Percentiles rank a stretch among this genome's conserved stretches.
phyloP scores from a whole-genome alignment of 2,888 invertebrate species.

The Stenurella melanura region DNA sequence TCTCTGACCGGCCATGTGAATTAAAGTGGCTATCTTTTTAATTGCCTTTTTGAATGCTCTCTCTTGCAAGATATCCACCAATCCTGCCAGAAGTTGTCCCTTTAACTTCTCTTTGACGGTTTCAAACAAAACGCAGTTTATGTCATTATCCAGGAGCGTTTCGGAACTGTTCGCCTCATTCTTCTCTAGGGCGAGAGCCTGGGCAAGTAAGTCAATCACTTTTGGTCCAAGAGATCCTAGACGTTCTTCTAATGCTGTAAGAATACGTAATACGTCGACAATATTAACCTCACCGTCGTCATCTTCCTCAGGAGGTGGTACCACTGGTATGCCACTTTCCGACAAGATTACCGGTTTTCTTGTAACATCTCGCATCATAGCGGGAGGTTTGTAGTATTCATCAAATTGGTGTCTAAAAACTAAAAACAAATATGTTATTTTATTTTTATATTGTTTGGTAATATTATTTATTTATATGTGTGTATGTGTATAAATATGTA shows the following conservation, averaged over 20 bases:
- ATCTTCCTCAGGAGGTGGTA: slow-evolving; percentile 68
- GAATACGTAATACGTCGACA: slow-evolving; percentile 82
- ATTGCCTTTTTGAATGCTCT: slow-evolving; percentile 84
- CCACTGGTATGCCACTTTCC: slow-evolving; percentile 9
- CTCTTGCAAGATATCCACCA: slow-evolving; percentile 78
- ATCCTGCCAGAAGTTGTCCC: slow-evolving; percentile 66
- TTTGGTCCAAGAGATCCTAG: slow-evolving; percentile 90
- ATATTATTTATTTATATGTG: too few relatives aligned
- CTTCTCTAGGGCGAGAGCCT: slow-evolving; percentile 87
- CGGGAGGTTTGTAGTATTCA: slow-evolving; percentile 67
- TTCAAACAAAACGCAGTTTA: slow-evolving; percentile 85
- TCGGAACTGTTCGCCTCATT: slow-evolving; percentile 83
- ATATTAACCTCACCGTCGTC: slow-evolving; percentile 77
- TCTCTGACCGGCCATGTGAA: slow-evolving; percentile 79
- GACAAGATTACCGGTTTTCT: slow-evolving; percentile 58
- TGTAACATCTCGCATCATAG: slow-evolving; percentile 68
- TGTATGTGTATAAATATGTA: too few relatives aligned
- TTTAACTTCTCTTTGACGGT: slow-evolving; percentile 91
- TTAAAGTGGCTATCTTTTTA: slow-evolving; percentile 83
- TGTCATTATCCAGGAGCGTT: slow-evolving; percentile 82
- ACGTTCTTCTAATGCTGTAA: slow-evolving; percentile 88
- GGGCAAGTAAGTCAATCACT: slow-evolving; percentile 84
- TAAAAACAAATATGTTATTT: not conserved
- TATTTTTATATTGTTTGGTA: not conserved
- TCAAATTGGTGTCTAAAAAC: slow-evolving; percentile 46